Evolutionary conservation across 2,797 vertebrate genomes (phyloP), one percentile per base, ranked within the genome.

Genomic region (Sylvia borin): DNA sequence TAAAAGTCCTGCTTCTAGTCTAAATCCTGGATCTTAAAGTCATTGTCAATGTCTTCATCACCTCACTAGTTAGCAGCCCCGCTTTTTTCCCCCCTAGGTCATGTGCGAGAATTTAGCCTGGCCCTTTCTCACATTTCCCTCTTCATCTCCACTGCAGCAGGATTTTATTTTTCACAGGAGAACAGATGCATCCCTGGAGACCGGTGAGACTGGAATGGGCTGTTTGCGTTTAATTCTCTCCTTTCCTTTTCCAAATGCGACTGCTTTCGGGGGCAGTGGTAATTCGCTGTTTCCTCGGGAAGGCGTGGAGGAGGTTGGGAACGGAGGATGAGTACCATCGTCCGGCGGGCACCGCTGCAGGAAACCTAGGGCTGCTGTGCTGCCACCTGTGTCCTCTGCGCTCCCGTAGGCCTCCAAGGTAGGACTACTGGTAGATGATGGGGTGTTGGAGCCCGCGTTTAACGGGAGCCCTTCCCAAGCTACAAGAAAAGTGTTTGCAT

Each of bases 401-500:
- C 26, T 61, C 34, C 34, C 13, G 1, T 10, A n/a, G 45, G 53
- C 48, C 58, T 40, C 42, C 73, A 3, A 31, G 24, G 19, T 6
- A 72, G 53, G 50, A 45, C 15, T 57, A 16, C 3, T 64, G 57
- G 14, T n/a, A 22, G 73, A 16, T 26, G 12, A 36, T 5, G 10
- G 17, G 7, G 2, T 42, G 16, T 14, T 5, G 45, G 43, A 84
- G 9, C 25, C 48, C 4, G 13, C 1, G 0, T 43, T 45, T 62
- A 15, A 4, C 5, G 13, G n/a, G 42, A 68, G 19, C 21, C 29
- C 42, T 45, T 48, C n/a, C 25, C 17, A 9, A 58, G 38, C 38
- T 55, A 1, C 5, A 1, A 29, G 40, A 16, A 24, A 70, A 38
- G n/a, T 4, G 5, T 10, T 31, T 13, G 38, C 13, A 8, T 2